Evolutionary conservation across 2,888 invertebrate genomes (phyloP).

Genomic region (Eudasyphora cyanicolor): DNA sequence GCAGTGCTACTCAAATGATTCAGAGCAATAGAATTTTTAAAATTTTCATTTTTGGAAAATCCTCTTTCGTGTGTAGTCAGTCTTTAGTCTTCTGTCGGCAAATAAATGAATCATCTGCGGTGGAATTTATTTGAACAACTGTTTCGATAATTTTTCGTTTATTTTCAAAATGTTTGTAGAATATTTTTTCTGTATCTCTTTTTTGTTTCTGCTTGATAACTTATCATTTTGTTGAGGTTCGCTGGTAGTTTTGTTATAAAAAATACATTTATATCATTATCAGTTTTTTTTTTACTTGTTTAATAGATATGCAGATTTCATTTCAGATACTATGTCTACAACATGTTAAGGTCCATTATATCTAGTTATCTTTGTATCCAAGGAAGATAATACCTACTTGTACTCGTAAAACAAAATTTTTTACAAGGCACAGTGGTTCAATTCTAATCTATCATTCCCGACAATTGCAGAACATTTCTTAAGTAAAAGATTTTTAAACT

Average conservation of each 20-base stretch:
- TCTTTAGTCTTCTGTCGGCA: too few species aligned
- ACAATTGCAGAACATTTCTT: too few species aligned
- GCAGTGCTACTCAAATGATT: too few species aligned
- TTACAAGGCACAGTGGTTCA: too few species aligned
- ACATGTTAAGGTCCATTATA: too few species aligned
- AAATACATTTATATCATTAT: background rate
- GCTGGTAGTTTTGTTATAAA: background rate
- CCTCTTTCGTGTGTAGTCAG: background rate
- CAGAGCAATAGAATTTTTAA: background rate
- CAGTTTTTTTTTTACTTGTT: background rate
- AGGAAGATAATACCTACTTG: too few species aligned
- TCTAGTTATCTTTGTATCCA: too few species aligned
- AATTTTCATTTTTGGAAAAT: background rate
- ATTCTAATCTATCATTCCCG: too few species aligned
- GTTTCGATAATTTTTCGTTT: background rate
- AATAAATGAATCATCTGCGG: background rate
- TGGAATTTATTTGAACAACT: slow-evolving; percentile 8
- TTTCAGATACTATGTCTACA: too few species aligned
- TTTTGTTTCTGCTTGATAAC: background rate
- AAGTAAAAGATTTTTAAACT: too few species aligned
- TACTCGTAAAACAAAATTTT: too few species aligned
- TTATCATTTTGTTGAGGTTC: background rate
- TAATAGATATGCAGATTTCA: too few species aligned
- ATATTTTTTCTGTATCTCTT: background rate
- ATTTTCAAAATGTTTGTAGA: background rate